These are phyloP conservation scores for Lutraria lutraria DNA, from an alignment of 2,888 invertebrate species.

Conservation along the genomic window DNA sequence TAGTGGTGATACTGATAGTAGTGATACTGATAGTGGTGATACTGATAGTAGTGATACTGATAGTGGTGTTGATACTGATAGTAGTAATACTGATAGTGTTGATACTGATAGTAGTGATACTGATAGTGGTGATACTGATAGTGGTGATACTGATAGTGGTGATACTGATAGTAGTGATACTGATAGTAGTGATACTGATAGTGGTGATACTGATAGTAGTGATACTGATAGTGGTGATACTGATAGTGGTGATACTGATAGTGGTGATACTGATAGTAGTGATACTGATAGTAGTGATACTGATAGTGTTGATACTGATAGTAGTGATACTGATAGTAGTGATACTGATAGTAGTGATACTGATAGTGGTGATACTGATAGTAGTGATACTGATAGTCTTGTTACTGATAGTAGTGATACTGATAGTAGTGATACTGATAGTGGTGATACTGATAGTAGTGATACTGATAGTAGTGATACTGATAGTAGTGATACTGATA, in stretches of 20 bases:
- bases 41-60: neutral
- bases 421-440: neutral
- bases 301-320: neutral
- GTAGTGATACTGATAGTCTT: neutral
- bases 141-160: neutral
- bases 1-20: too few species aligned
- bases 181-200: neutral
- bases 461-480: neutral
- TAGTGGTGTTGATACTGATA: too few species aligned
- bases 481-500: neutral
- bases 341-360: neutral
- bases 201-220: neutral
- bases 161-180: neutral
- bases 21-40: neutral
- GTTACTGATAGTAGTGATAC: neutral
- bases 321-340: neutral
- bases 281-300: too few species aligned
- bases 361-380: neutral
- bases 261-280: neutral
- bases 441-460: neutral
- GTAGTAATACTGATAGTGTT: neutral
- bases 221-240: too few species aligned
- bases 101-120: neutral
- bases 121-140: neutral
- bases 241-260: neutral